phyloP scores from a whole-genome alignment of 2,888 invertebrate genomes.

The Apantesis nais region DNA sequence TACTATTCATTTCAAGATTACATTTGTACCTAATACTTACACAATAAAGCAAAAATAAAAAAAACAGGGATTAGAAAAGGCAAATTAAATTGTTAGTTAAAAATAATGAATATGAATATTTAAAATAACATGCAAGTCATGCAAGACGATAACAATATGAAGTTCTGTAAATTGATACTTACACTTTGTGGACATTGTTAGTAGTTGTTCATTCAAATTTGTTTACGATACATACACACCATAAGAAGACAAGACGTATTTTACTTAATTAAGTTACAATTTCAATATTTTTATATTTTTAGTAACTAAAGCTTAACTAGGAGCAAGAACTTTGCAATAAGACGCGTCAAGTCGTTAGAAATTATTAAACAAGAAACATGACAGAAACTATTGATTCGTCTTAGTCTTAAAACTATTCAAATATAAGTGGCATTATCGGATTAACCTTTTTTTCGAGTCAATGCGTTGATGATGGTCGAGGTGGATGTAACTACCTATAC shows the following conservation, averaged over 20 bases:
- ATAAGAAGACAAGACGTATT: not conserved
- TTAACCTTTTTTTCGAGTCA: too few species aligned
- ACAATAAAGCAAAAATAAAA: constrained; percentile 41
- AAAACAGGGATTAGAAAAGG: constrained; percentile 58
- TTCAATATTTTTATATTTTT: not conserved
- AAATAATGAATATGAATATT: constrained; percentile 18
- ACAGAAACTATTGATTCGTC: too few species aligned
- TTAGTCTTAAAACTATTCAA: too few species aligned
- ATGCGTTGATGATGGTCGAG: too few species aligned
- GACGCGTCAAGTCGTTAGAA: too few species aligned
- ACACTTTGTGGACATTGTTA: constrained; percentile 45
- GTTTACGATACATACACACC: constrained; percentile 20
- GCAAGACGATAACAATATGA: constrained; percentile 20
- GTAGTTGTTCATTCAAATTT: constrained; percentile 39
- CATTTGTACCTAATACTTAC: constrained; percentile 7
- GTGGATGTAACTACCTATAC: too few species aligned
- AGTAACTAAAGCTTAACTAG: too few species aligned
- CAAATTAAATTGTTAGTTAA: constrained; percentile 19
- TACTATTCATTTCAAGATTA: not conserved
- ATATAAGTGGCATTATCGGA: too few species aligned
- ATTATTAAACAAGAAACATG: too few species aligned
- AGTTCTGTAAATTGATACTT: constrained; percentile 30
- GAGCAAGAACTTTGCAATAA: too few species aligned
- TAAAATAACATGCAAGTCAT: constrained; percentile 24
- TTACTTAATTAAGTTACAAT: not conserved